Conservation (phyloP, 64 coral and sea anemone genomes). For the Pocillopora verrucosa region DNA sequence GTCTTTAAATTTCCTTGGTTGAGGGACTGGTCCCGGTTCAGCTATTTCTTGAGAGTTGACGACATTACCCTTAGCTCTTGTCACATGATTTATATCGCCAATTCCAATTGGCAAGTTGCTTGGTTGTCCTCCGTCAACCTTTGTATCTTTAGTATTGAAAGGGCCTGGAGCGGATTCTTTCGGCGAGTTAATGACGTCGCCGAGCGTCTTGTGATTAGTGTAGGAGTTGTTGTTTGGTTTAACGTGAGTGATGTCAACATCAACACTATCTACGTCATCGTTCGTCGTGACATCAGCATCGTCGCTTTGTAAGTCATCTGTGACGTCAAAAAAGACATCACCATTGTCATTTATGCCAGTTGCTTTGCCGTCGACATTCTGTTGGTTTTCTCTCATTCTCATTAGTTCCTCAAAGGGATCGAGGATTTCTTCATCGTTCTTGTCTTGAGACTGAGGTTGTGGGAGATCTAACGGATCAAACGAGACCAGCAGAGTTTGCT, state of each 20-base stretch:
- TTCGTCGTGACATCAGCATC: background rate
- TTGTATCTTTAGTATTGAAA: background rate
- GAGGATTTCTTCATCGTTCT: background rate
- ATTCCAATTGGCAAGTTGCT: background rate
- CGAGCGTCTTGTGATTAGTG: background rate
- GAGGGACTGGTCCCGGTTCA: background rate
- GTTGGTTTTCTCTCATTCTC: slow-evolving; percentile 11
- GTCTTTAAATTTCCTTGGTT: slow-evolving; percentile 19
- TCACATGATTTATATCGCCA: background rate
- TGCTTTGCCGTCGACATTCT: background rate
- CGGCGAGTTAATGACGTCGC: background rate
- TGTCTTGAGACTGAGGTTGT: background rate
- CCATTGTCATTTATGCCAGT: background rate
- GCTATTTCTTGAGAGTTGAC: background rate
- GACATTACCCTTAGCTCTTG: background rate
- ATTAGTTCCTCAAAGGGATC: slow-evolving; percentile 27
- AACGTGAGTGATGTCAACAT: background rate
- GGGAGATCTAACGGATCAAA: slow-evolving; percentile 13
- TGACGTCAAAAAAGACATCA: background rate
- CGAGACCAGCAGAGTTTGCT: background rate
- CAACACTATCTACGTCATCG: background rate
- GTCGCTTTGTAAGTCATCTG: background rate
- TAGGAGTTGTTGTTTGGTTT: background rate
- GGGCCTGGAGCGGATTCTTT: background rate
- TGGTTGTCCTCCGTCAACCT: background rate